Conservation (phyloP, 2,888 invertebrate genomes). For the Clunio marinus region DNA sequence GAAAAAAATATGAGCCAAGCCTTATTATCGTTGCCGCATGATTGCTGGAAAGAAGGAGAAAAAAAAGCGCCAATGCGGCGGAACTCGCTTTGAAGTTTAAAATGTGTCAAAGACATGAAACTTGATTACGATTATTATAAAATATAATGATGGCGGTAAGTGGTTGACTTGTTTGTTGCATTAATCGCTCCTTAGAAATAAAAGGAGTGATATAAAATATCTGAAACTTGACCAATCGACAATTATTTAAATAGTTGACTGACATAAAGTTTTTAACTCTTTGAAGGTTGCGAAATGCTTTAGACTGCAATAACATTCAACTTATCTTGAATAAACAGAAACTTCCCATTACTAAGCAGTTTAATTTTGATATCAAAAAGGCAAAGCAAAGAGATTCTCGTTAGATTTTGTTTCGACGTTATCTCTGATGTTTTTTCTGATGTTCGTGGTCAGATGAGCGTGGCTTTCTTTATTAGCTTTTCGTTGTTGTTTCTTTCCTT, state of each 20-base stretch:
- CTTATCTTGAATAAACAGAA: too few relatives aligned
- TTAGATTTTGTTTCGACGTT: constrained; percentile 33
- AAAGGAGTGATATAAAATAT: too few relatives aligned
- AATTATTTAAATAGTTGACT: too few relatives aligned
- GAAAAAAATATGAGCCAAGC: constrained; percentile 13
- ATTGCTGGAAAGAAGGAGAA: neutral
- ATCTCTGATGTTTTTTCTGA: constrained; percentile 33
- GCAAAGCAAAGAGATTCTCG: constrained; percentile 33
- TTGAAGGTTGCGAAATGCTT: too few relatives aligned
- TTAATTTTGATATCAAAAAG: constrained; percentile 11
- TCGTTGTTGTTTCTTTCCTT: neutral
- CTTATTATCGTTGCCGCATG: constrained; percentile 3
- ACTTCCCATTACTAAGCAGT: too few relatives aligned
- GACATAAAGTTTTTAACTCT: too few relatives aligned
- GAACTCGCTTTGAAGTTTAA: constrained; percentile 26
- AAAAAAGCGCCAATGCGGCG: constrained; percentile 5
- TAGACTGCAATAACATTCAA: too few relatives aligned
- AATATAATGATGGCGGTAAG: constrained; percentile 31
- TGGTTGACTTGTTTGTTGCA: too few relatives aligned
- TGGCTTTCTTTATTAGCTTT: neutral
- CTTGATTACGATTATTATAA: constrained; percentile 36
- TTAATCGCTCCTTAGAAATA: too few relatives aligned
- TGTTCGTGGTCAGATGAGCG: constrained; percentile 33
- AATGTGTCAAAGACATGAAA: constrained; percentile 39
- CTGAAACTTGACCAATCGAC: too few relatives aligned